Evolutionary conservation across 2,797 vertebrate species (phyloP).

Genomic region (Crenichthys baileyi): DNA sequence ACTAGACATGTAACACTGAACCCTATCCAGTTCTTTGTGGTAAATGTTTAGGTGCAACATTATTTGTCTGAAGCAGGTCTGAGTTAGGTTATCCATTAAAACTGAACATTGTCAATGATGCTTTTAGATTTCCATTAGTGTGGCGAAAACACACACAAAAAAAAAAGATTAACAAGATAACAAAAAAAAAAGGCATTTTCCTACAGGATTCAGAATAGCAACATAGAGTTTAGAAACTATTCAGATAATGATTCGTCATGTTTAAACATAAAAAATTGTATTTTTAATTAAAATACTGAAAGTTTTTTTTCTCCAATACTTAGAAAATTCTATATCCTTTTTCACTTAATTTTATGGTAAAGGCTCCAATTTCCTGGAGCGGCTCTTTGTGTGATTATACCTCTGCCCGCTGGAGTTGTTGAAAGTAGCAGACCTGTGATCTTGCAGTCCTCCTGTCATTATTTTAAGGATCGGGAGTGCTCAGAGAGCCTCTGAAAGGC

Average conservation of each 20-base stretch:
- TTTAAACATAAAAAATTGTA: too few species aligned
- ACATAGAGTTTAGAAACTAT: background rate
- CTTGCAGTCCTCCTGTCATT: conserved; percentile 5
- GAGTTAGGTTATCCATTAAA: background rate
- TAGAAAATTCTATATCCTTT: background rate
- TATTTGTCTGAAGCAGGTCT: background rate
- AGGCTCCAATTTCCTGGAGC: background rate
- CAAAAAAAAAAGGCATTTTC: background rate
- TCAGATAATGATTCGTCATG: background rate
- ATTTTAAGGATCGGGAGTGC: conserved; percentile 3
- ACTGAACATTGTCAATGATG: background rate
- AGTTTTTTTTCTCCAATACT: background rate
- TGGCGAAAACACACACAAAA: background rate
- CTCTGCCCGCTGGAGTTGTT: background rate
- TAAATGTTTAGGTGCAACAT: background rate
- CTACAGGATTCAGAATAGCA: background rate
- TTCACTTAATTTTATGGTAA: background rate
- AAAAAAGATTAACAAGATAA: background rate
- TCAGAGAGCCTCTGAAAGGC: conserved; percentile 20
- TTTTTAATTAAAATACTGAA: too few species aligned
- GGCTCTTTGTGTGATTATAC: background rate
- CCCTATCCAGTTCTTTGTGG: background rate
- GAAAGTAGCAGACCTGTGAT: conserved; percentile 1
- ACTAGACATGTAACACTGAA: too few species aligned
- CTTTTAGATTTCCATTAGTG: background rate